Evolutionary conservation across 2,113 vertebrate genomes (phyloP).

Genomic region (Burhinus oedicnemus): DNA sequence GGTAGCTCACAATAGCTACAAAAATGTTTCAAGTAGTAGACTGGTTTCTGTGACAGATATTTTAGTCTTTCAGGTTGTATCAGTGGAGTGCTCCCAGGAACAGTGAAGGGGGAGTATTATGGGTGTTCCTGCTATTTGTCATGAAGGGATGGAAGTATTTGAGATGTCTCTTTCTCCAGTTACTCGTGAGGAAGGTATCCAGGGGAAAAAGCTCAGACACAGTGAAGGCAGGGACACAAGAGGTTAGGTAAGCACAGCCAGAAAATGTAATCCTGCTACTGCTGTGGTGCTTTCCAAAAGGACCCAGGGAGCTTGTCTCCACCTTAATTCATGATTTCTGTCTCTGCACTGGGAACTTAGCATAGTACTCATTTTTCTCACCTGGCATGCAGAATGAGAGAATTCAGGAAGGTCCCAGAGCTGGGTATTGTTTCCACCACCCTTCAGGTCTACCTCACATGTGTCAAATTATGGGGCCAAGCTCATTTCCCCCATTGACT

Average conservation of each 20-base stretch:
- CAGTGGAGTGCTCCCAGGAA: neutral
- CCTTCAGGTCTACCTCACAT: neutral
- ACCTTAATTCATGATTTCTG: neutral
- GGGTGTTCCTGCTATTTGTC: neutral
- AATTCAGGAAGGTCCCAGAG: neutral
- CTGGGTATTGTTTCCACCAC: neutral
- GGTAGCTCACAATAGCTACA: neutral
- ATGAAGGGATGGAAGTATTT: neutral
- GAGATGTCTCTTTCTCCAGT: neutral
- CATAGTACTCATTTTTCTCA: neutral
- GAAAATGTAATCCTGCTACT: neutral
- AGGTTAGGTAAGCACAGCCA: neutral
- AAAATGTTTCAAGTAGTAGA: neutral
- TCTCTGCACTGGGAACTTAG: neutral
- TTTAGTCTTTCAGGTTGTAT: neutral
- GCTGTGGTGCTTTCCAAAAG: neutral
- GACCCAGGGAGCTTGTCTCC: neutral
- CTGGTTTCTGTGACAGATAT: neutral
- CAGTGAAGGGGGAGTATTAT: neutral
- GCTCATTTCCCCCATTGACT: neutral
- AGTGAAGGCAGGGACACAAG: accelerated
- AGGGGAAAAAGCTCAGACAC: neutral
- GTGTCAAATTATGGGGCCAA: accelerated
- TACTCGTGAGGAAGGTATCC: neutral
- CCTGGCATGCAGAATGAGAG: neutral